Percentiles rank a stretch among this genome's conserved stretches.
Evolutionary conservation across 2,113 vertebrate genomes (phyloP).

Genomic region (Hydrochoerus hydrochaeris): DNA sequence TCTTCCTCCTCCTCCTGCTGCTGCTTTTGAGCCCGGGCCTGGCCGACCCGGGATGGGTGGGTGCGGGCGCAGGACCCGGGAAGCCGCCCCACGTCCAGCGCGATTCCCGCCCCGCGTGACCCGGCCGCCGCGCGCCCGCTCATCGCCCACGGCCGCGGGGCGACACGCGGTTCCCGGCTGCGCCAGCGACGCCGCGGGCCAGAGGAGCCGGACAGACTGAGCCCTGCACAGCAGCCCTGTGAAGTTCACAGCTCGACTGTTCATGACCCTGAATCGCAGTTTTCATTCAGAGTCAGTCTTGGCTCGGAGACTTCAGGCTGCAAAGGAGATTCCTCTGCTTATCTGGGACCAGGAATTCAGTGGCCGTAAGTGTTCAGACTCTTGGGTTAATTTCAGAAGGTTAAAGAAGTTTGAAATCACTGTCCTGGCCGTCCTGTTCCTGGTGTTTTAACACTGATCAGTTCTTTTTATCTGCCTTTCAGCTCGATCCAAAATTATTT

Average conservation of each 20-base stretch:
- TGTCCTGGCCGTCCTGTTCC: background rate
- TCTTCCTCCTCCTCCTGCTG: background rate
- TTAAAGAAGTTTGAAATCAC: slow-evolving; percentile 13
- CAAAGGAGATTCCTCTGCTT: slow-evolving; percentile 3
- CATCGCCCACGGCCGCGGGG: no score
- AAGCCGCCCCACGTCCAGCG: background rate
- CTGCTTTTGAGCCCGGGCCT: background rate
- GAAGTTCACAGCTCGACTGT: background rate
- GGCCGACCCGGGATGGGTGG: background rate
- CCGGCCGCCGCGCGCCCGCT: no score
- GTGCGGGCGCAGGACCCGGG: no score
- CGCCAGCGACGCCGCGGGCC: no score
- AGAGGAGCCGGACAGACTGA: background rate
- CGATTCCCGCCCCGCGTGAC: no score
- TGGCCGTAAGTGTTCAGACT: background rate
- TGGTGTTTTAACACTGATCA: slow-evolving; percentile 4
- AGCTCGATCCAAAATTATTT: slow-evolving; percentile 46
- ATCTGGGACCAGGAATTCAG: slow-evolving; percentile 50
- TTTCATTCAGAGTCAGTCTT: slow-evolving; percentile 43
- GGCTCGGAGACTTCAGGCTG: background rate
- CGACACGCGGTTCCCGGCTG: no score
- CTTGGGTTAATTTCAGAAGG: background rate
- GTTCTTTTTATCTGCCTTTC: slow-evolving; percentile 30
- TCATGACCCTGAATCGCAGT: background rate
- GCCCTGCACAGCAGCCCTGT: background rate